Base-by-base conservation (phyloP, 2,797 vertebrate genomes). In the Okamejei kenojei region DNA sequence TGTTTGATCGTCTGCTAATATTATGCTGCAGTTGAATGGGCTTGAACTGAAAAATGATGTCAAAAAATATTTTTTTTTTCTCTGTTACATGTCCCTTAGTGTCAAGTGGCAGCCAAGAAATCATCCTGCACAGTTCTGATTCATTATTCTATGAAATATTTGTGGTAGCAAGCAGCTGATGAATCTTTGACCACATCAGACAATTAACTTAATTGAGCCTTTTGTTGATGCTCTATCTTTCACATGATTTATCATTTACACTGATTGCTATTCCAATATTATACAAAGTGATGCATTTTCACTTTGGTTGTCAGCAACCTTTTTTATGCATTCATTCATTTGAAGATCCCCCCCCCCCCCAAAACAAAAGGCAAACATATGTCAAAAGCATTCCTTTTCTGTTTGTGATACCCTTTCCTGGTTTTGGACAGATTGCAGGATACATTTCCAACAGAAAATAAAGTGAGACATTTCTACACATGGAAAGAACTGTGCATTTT, bases 301-400 rank as follows among this genome's bases (percentile, higher is more conserved):
- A 76, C 68, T 76, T 92, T 35, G 58, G 68, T 76, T 92, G 38
- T 29, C 45, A 13, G 54, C 90, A 92, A 74, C 68, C 90, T 92
- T 92, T 45, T 73, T 92, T 76, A 76, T 76, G 35, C 71, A 92
- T 76, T 73, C 35, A 92, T 26, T 92, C 90, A 21, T 92, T 71
- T 38, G 13, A 74, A 76, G 61, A 88, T 88, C 35, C n/a, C 61
- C 63, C 15, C 7, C 73, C 61, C 68, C 86, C n/a, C 61, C 38
- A 1, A 1, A 45, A 92, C 76, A 74, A 38, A 92, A 76, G 71
- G 29, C n/a, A 90, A 92, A 73, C 71, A 76, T 92, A 92, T 92
- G 90, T 92, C 90, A 76, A 45, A 54, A 13, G 35, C 35, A 26
- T 76, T 92, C 90, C 45, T 74, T 54, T 92, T 74, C 35, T 76